A percentile compares a stretch with the other conserved stretches of the same genome.
These are phyloP conservation scores for Aphelocoma californica DNA, from an alignment of 2,797 vertebrate genomes.

Conservation along the genomic window DNA sequence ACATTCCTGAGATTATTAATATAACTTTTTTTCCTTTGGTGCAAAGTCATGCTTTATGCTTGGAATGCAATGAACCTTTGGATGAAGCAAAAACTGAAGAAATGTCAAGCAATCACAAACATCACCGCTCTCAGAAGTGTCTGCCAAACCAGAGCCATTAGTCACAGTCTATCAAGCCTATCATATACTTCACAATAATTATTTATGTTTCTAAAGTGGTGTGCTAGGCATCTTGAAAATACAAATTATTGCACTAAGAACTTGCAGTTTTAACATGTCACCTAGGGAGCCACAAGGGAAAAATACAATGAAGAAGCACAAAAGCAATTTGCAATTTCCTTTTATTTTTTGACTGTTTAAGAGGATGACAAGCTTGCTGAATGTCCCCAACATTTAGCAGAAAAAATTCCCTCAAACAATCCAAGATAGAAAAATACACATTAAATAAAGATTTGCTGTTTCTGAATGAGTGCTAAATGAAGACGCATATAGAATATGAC, in stretches of 20 bases:
- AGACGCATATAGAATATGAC: neutral
- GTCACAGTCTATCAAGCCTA: neutral
- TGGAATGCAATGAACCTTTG: conserved; percentile 16
- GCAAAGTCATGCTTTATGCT: conserved; percentile 17
- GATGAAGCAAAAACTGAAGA: conserved; percentile 13
- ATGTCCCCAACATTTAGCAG: neutral
- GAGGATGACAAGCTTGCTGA: neutral
- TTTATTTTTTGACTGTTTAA: neutral
- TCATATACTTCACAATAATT: neutral
- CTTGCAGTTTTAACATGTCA: neutral
- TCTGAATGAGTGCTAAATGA: neutral
- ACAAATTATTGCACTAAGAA: neutral
- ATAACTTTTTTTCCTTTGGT: neutral
- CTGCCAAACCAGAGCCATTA: neutral
- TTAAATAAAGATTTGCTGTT: neutral
- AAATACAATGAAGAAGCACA: neutral
- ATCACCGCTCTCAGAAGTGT: neutral
- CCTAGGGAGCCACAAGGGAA: neutral
- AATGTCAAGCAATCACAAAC: neutral
- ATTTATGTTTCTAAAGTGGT: neutral
- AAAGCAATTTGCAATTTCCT: neutral
- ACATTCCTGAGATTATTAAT: conserved; percentile 43
- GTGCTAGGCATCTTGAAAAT: neutral
- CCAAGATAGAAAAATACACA: neutral
- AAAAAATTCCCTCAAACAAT: neutral